These are phyloP conservation scores for Vanacampus margaritifer DNA, from an alignment of 2,113 vertebrate genomes.

Conservation along the genomic window DNA sequence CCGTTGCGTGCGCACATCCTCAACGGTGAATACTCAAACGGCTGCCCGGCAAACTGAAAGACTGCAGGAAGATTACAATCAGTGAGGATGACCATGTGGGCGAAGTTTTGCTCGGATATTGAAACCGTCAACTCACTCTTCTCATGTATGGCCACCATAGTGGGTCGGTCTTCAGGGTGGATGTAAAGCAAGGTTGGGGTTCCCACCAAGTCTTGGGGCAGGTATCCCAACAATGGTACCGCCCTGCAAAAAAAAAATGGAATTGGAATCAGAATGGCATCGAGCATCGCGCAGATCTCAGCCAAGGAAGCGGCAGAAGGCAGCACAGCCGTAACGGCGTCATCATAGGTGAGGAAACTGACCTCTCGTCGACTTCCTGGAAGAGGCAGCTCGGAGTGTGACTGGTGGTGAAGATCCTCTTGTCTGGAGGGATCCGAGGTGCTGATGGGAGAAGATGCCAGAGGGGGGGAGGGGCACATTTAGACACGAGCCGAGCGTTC, in stretches of 20 bases:
- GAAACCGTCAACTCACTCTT: conserved; percentile 77
- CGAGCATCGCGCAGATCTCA: neutral
- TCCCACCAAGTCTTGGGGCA: conserved; percentile 87
- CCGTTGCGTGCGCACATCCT: conserved; percentile 85
- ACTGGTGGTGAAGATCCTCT: conserved; percentile 87
- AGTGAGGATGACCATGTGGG: neutral
- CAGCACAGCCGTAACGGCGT: neutral
- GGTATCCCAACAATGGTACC: conserved; percentile 83
- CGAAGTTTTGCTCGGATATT: neutral
- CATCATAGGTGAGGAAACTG: conserved; percentile 9
- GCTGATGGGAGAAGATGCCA: conserved; percentile 58
- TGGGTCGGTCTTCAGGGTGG: conserved; percentile 86
- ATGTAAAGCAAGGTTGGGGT: conserved; percentile 81
- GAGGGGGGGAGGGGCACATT: conserved; percentile 6
- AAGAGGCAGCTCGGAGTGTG: conserved; percentile 89
- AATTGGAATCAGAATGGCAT: neutral
- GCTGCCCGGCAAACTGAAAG: conserved; percentile 84
- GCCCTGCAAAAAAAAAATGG: conserved; percentile 65
- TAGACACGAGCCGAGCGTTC: neutral
- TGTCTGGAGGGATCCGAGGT: conserved; percentile 86
- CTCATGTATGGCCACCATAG: conserved; percentile 88
- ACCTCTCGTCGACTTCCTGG: conserved; percentile 88
- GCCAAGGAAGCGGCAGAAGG: neutral
- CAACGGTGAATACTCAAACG: conserved; percentile 82
- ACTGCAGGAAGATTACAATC: conserved; percentile 62